phyloP scores from a whole-genome alignment of 1,140 invertebrate species.

The Rhagoletis zephyria region DNA sequence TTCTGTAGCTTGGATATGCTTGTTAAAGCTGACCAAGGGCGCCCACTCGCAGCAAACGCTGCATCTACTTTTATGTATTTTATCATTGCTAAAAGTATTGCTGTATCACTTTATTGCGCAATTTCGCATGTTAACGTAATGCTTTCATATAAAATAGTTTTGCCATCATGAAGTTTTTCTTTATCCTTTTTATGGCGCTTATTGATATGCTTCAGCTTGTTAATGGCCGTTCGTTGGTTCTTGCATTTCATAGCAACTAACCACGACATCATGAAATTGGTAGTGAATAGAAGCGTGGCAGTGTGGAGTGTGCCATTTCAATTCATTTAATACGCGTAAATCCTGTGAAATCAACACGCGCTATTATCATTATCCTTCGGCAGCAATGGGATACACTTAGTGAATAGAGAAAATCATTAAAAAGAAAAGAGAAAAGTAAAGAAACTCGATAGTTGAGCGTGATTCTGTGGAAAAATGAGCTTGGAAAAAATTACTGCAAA shows the following conservation, averaged over 20 bases:
- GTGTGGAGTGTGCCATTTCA: constrained; percentile 31
- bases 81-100: neutral
- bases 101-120: constrained; percentile 41
- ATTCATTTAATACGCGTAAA: constrained; percentile 48
- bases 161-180: constrained; percentile 18
- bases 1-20: neutral
- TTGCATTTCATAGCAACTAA: neutral
- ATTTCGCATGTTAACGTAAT: neutral
- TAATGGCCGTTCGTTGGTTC: neutral
- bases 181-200: constrained; percentile 42
- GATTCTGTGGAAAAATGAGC: neutral
- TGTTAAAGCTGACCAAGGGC: neutral
- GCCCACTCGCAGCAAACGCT: neutral
- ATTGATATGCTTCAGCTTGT: constrained; percentile 9
- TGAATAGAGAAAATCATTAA: neutral
- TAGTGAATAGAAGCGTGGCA: neutral
- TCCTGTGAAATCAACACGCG: constrained; percentile 40
- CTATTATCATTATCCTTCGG: constrained; percentile 32
- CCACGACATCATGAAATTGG: neutral
- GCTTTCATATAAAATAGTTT: constrained; percentile 12
- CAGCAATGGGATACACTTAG: neutral
- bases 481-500: neutral
- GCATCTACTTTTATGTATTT: neutral
- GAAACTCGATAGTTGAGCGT: neutral
- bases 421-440: neutral